Evolutionary conservation across 2,113 vertebrate species (phyloP).

Genomic region (Procavia capensis): DNA sequence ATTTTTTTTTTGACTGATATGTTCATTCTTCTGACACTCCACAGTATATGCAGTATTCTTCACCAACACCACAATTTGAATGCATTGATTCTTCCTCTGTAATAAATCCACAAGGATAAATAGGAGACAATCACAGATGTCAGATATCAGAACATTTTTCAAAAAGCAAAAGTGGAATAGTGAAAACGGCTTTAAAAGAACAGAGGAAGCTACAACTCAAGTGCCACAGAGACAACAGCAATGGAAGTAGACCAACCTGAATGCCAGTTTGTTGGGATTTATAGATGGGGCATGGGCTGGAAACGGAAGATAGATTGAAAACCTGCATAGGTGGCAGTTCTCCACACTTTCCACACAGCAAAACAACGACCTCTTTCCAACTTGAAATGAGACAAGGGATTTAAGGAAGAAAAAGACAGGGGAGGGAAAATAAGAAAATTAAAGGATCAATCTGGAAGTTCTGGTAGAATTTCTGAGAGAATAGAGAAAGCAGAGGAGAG

Average conservation of each 20-base stretch:
- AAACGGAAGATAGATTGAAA: background rate
- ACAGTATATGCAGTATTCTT: background rate
- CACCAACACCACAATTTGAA: background rate
- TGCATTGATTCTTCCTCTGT: background rate
- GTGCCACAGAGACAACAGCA: background rate
- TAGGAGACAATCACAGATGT: background rate
- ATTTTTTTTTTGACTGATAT: background rate
- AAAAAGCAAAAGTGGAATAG: background rate
- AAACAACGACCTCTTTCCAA: background rate
- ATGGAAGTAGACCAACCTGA: fast-evolving
- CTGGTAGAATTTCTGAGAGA: background rate
- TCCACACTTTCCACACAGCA: background rate
- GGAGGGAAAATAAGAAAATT: background rate
- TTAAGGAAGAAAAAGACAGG: background rate
- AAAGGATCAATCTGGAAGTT: background rate
- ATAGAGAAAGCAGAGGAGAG: background rate
- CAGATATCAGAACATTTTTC: background rate
- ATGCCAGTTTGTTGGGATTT: background rate
- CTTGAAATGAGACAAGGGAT: background rate
- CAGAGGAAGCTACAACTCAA: background rate
- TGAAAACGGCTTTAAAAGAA: background rate
- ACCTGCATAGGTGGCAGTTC: background rate
- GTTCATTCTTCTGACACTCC: background rate
- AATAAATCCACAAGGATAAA: background rate
- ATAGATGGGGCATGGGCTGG: background rate